phyloP scores from a whole-genome alignment of 2,888 invertebrate species.

The Aethes cnicana region DNA sequence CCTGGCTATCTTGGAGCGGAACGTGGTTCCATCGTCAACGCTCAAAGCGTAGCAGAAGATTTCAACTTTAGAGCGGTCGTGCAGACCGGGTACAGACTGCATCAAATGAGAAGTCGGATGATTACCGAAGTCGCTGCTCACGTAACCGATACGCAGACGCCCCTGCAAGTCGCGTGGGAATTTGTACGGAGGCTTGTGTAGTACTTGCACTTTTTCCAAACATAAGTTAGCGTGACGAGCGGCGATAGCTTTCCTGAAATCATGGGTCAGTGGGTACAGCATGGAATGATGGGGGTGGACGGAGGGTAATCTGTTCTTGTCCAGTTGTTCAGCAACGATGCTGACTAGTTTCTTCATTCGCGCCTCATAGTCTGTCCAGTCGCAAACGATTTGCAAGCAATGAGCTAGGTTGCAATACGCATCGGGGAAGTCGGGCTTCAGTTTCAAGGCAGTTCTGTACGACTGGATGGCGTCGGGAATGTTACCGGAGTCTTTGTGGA shows the following conservation, averaged over 20 bases:
- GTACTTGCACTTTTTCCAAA: slow-evolving; percentile 97
- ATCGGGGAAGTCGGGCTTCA: slow-evolving; percentile 99
- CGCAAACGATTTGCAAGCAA: slow-evolving; percentile 99
- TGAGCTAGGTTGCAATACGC: slow-evolving; percentile 99
- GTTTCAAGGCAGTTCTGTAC: slow-evolving; percentile 97
- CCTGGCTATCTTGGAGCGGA: slow-evolving; percentile 96
- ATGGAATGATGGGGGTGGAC: slow-evolving; percentile 99
- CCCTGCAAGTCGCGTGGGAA: slow-evolving; percentile 87
- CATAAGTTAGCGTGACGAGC: slow-evolving; percentile 98
- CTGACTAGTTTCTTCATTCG: slow-evolving; percentile 98
- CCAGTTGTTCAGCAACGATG: slow-evolving; percentile 98
- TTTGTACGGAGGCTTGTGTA: slow-evolving; percentile 95
- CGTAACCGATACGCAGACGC: slow-evolving; percentile 96
- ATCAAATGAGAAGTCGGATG: slow-evolving; percentile 99
- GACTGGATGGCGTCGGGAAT: slow-evolving; percentile 99
- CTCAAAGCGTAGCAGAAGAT: slow-evolving; percentile 97
- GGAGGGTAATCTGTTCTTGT: slow-evolving; percentile 97
- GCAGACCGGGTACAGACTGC: slow-evolving; percentile 99
- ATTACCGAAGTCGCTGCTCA: slow-evolving; percentile 99
- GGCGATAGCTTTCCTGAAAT: slow-evolving; percentile 97
- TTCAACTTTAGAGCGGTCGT: slow-evolving; percentile 92
- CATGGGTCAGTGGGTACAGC: slow-evolving; percentile 98
- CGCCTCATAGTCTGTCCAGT: slow-evolving; percentile 98
- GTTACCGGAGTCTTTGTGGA: slow-evolving; percentile 99
- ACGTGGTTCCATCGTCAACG: slow-evolving; percentile 98